Evolutionary conservation across 2,113 vertebrate species (phyloP).

Genomic region (Saiga tatarica): DNA sequence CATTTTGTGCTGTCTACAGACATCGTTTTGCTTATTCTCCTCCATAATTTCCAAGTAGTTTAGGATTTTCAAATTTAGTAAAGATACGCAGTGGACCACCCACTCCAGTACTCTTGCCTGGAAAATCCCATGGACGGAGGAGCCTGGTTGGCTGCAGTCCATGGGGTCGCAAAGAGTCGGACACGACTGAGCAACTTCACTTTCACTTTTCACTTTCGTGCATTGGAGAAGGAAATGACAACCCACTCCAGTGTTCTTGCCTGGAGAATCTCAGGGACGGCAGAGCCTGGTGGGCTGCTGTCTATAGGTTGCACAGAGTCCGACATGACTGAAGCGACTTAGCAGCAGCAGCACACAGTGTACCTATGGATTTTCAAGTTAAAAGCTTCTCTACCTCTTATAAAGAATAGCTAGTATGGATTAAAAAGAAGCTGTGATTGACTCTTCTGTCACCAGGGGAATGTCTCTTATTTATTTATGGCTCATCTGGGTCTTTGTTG

Average conservation of each 20-base stretch:
- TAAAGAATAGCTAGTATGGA: not conserved
- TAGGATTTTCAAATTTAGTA: conserved; percentile 15
- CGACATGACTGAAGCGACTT: not conserved
- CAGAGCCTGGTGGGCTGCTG: not conserved
- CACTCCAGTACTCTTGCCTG: not conserved
- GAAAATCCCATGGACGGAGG: not conserved
- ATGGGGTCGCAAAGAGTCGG: fast-evolving
- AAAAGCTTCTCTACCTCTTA: not conserved
- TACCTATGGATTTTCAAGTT: not conserved
- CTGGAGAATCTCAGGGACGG: not conserved
- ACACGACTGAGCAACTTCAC: not conserved
- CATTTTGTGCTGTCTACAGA: not conserved
- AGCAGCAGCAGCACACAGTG: not conserved
- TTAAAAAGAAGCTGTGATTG: not conserved
- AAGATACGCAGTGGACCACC: not conserved
- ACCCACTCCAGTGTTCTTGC: not conserved
- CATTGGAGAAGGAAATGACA: not conserved
- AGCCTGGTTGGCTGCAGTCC: not conserved
- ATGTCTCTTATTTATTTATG: not conserved
- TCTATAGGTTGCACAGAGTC: not conserved
- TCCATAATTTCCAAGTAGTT: not conserved
- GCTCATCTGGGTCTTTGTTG: not conserved
- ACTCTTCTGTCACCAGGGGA: not conserved
- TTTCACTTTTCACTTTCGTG: not conserved
- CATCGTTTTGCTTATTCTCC: not conserved